phyloP scores from a whole-genome alignment of 2,888 invertebrate genomes.

The Cremastobaeus sp. region DNA sequence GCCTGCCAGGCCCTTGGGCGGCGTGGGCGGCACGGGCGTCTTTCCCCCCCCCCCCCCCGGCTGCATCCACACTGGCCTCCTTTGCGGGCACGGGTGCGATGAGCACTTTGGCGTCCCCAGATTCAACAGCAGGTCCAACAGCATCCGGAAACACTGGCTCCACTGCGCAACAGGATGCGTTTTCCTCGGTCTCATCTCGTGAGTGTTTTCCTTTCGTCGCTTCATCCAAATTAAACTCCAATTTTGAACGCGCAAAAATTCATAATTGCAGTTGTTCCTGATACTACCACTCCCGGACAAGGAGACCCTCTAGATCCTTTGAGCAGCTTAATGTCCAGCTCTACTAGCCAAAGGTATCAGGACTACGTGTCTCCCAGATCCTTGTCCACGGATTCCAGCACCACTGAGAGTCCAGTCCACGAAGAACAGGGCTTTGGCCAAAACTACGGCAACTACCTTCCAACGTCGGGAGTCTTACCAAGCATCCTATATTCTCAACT shows the following conservation, averaged over 20 bases:
- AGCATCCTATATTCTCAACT: constrained; percentile 90
- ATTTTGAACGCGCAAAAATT: neutral
- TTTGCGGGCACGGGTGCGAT: constrained; percentile 73
- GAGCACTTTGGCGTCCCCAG: constrained; percentile 70
- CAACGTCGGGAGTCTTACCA: constrained; percentile 85
- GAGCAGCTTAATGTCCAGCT: constrained; percentile 73
- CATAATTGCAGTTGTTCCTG: constrained; percentile 80
- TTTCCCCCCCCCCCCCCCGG: constrained; percentile 74
- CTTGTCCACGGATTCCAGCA: constrained; percentile 89
- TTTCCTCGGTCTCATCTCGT: constrained; percentile 75
- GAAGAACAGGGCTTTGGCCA: constrained; percentile 84
- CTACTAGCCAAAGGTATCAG: constrained; percentile 75
- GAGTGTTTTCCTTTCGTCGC: constrained; percentile 63
- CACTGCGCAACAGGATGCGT: constrained; percentile 75
- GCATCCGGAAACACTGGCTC: constrained; percentile 70
- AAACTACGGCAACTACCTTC: constrained; percentile 83
- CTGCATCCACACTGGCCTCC: constrained; percentile 71
- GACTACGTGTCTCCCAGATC: constrained; percentile 83
- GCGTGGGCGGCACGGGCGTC: constrained; percentile 85
- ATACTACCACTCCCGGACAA: constrained; percentile 82
- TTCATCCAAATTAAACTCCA: no score
- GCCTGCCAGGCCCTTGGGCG: constrained; percentile 84
- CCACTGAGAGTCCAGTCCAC: constrained; percentile 90
- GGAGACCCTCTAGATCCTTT: constrained; percentile 75
- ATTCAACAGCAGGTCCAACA: constrained; percentile 74